These are phyloP conservation scores for Loripinus fragilis DNA, from an alignment of 2,888 invertebrate genomes.

Conservation along the genomic window DNA sequence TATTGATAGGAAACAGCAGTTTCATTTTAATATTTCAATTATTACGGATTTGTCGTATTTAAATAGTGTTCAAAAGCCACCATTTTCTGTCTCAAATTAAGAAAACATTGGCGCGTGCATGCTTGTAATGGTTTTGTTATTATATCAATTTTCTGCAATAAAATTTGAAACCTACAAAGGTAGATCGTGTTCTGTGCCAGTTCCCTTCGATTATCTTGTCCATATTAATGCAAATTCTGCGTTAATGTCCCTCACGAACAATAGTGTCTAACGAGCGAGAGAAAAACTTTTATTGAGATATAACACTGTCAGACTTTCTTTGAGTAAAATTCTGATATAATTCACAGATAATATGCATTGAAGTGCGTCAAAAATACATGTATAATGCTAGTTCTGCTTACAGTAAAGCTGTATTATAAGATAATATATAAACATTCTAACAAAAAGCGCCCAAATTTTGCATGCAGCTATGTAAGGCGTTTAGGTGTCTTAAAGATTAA, in stretches of 20 bases:
- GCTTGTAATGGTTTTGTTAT: slow-evolving; percentile 3
- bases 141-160: slow-evolving; percentile 15
- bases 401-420: too few relatives aligned
- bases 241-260: slow-evolving; percentile 10
- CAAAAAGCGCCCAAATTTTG: too few relatives aligned
- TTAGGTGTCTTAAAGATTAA: too few relatives aligned
- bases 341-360: slow-evolving; percentile 5
- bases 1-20: too few relatives aligned
- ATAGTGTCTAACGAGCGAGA: slow-evolving; percentile 11
- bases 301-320: slow-evolving; percentile 5
- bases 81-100: background rate
- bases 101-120: slow-evolving; percentile 7
- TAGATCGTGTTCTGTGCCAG: slow-evolving; percentile 10
- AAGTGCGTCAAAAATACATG: slow-evolving; percentile 2
- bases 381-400: too few relatives aligned
- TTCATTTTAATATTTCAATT: background rate
- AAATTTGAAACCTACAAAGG: slow-evolving; percentile 1
- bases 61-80: too few relatives aligned
- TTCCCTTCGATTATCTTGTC: slow-evolving; percentile 5
- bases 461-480: too few relatives aligned
- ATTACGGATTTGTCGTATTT: too few relatives aligned
- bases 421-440: too few relatives aligned
- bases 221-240: slow-evolving; percentile 18
- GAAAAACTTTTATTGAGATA: slow-evolving; percentile 1
- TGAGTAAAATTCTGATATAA: slow-evolving; percentile 10